These are phyloP conservation scores for Spheniscus humboldti DNA, from an alignment of 2,797 vertebrate genomes.

Conservation along the genomic window DNA sequence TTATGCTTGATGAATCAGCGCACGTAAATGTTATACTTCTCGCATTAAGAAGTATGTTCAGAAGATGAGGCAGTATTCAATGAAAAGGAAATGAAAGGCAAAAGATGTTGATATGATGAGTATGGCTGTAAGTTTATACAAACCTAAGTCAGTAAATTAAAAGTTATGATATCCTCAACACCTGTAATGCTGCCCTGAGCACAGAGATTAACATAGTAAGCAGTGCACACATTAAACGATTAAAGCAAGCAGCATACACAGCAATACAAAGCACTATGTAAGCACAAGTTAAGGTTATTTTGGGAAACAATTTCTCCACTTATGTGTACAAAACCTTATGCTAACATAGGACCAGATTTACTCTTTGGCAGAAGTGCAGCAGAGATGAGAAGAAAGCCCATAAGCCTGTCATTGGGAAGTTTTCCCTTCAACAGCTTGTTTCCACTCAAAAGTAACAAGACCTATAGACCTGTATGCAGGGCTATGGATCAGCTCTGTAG, in stretches of 20 bases:
- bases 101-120: neutral
- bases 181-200: neutral
- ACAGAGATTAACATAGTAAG: neutral
- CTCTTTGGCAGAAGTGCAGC: neutral
- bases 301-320: constrained; percentile 7
- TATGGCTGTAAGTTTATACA: neutral
- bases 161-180: neutral
- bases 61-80: neutral
- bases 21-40: neutral
- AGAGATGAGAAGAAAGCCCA: neutral
- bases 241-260: constrained; percentile 13
- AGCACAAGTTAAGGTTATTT: constrained; percentile 40
- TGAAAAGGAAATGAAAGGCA: neutral
- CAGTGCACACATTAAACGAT: neutral
- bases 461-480: neutral
- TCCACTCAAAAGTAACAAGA: neutral
- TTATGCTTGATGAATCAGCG: neutral
- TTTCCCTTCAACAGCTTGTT: neutral
- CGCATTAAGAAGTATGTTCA: neutral
- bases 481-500: neutral
- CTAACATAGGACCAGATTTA: neutral
- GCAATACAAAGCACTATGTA: constrained; percentile 27
- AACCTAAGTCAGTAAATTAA: neutral
- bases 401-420: neutral
- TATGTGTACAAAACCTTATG: neutral